Conservation (phyloP, 2,888 invertebrate species). For the Rhagium mordax region DNA sequence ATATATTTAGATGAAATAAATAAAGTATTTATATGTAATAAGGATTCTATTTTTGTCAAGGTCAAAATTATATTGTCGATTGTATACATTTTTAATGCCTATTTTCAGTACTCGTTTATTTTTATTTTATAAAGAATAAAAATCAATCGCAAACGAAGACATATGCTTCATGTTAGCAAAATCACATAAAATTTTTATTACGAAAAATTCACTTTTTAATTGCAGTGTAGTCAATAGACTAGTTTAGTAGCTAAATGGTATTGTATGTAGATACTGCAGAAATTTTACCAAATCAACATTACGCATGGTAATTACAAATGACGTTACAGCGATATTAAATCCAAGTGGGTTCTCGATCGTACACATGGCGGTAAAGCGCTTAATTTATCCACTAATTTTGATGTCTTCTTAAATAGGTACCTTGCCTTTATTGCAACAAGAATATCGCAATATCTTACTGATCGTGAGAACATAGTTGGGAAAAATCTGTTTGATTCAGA, state of each 20-base stretch:
- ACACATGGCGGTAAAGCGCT: background rate
- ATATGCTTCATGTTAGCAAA: background rate
- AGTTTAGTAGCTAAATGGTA: background rate
- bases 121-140: background rate
- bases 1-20: background rate
- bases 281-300: constrained; percentile 5
- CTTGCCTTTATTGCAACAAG: background rate
- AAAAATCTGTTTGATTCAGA: too few relatives aligned
- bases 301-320: constrained; percentile 3
- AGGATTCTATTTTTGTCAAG: background rate
- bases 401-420: background rate
- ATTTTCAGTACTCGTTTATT: background rate
- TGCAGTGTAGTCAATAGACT: background rate
- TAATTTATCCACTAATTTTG: constrained; percentile 6
- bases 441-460: background rate
- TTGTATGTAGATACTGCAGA: background rate
- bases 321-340: constrained; percentile 12
- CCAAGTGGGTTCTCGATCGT: background rate
- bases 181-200: background rate
- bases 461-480: too few relatives aligned
- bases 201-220: background rate
- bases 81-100: background rate
- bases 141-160: background rate
- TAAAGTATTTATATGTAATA: background rate
- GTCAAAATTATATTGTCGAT: background rate